Base-by-base conservation (phyloP, 92 coral and sea anemone species). In the Siderastrea siderea region DNA sequence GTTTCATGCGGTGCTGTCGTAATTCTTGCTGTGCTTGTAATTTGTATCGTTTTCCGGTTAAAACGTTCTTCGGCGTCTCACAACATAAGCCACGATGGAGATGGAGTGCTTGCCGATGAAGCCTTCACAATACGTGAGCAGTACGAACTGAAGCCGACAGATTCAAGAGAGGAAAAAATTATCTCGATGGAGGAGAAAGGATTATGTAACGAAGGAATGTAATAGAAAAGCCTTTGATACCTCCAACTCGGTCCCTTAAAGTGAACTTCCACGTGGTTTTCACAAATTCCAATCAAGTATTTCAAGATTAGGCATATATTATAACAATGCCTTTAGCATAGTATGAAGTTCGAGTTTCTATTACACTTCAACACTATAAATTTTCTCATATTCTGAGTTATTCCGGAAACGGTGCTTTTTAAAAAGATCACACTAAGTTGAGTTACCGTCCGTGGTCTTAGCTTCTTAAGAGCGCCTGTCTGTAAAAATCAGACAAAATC, bases 71-170 rank as follows among this genome's bases (percentile, higher is more conserved):
- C 6, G 10, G 4, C 26, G 2, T 7, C 44, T 75, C n/a, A 1
- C 47, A 52, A 1, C 66, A 6, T 4, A 10, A 38, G 7, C 5
- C 63, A 66, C 60, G 43, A 49, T 49, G 60, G 60, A 38, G 66
- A 75, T 75, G 53, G 67, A 55, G 57, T 57, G 80, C 80, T 67
- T 55, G 12, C 45, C 66, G 80, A 57, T 11, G 80, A 54, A 0
- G 0, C 17, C 6, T 55, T 43, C 12, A 3, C 51, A 4, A 68
- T 9, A 68, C 48, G 66, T 11, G 80, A 75, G 67, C 10, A 58
- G 38, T 75, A 55, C 51, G 80, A 75, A 43, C 51, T 75, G 80
- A 26, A 43, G 57, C 66, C 80, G 26, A 3, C 68, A 26, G 47
- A 52, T 3, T 12, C 2, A 5, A 43, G 52, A 38, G 11, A 17